Conservation (phyloP, 2,113 vertebrate species). For the Epinephelus fuscoguttatus region DNA sequence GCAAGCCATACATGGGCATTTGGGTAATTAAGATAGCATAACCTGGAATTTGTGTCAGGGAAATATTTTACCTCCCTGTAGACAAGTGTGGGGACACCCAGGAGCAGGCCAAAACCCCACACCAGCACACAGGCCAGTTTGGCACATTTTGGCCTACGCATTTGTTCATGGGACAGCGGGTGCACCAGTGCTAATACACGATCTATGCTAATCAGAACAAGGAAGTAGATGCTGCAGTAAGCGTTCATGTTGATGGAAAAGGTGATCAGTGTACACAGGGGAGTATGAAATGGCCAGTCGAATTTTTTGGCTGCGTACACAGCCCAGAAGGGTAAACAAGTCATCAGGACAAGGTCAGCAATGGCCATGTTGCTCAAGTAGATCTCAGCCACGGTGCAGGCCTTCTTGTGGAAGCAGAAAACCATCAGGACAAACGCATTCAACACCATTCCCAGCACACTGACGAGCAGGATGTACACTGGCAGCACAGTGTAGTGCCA, state of each 20-base stretch:
- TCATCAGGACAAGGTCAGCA: constrained; percentile 88
- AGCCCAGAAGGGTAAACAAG: constrained; percentile 90
- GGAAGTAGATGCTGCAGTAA: constrained; percentile 89
- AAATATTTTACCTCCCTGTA: constrained; percentile 70
- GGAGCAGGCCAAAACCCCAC: constrained; percentile 85
- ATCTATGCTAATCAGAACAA: constrained; percentile 90
- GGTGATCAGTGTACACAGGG: constrained; percentile 85
- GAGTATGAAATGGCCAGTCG: constrained; percentile 84
- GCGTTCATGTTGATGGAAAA: constrained; percentile 83
- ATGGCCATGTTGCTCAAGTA: constrained; percentile 90
- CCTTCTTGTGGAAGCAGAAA: constrained; percentile 88
- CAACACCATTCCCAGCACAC: constrained; percentile 84
- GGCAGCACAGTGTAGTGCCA: constrained; percentile 82
- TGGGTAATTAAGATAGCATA: constrained; percentile 76
- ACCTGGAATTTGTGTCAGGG: not conserved
- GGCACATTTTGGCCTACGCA: constrained; percentile 84
- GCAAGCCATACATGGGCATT: not conserved
- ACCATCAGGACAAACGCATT: constrained; percentile 89
- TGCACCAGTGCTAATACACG: constrained; percentile 91
- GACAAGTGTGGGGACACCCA: constrained; percentile 83
- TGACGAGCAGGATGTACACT: constrained; percentile 85
- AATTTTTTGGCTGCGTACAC: constrained; percentile 79
- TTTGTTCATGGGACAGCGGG: constrained; percentile 85
- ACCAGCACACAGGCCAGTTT: constrained; percentile 87
- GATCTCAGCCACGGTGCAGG: constrained; percentile 90